Base-by-base conservation (phyloP, 2,797 vertebrate species). In the Rhinophrynus dorsalis region DNA sequence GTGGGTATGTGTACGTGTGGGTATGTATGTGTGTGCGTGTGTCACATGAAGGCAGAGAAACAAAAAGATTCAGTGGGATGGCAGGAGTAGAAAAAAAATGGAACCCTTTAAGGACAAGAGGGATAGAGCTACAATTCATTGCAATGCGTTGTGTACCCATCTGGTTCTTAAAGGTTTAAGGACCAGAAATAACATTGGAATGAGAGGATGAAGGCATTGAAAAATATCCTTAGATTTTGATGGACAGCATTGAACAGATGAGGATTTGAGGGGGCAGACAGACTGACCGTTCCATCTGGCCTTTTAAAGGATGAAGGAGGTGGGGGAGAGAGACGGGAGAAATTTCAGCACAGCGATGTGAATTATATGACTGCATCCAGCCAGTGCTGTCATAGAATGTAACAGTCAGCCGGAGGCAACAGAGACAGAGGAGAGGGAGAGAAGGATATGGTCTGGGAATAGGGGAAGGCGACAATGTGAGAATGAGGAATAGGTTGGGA, bases 331-430 rank as follows among this genome's bases (percentile, higher is more conserved):
- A n/a, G n/a, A n/a, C n/a, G n/a, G n/a, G n/a, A 27, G 47, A 50
- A 21, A 61, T 30, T 62, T 50, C 29, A 55, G 15, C 50, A 47
- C 15, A 63, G 50, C 63, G 67, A 70, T 70, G 67, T 70, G 61
- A 70, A 70, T 70, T 65, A 65, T 59, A 65, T 59, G 69, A 72
- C 69, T 66, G 69, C 27, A 45, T 72, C 69, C 69, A 72, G 69
- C 61, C 69, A 72, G 61, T 48, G 69, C 69, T 66, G 69, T 72
- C 69, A 72, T 56, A 65, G 24, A 59, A 26, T 58, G 61, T 72
- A 72, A 65, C 54, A 72, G 61, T 65, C 69, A 65, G 69, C 69
- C 69, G 42, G 24, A 59, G 69, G 69, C 61, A 60, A 59, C 10
- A 47, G 27, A 13, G 10, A 10, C 3, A 13, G 7, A 6, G 29